Conservation (phyloP, 2,797 vertebrate genomes). For the Sternotherus odoratus region DNA sequence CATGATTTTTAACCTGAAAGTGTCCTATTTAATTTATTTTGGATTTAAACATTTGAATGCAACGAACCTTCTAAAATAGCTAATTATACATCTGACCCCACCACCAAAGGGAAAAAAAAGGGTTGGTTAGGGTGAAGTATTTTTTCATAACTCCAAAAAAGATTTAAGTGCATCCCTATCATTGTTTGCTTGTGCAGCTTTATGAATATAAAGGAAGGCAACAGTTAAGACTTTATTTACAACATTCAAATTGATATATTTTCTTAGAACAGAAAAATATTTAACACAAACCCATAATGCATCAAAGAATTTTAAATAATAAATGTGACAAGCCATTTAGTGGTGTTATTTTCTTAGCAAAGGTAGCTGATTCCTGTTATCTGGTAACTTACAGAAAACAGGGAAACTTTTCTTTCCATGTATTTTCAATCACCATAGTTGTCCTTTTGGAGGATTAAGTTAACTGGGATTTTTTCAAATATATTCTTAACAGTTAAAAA, state of each 20-base stretch:
- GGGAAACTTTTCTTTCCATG: not conserved
- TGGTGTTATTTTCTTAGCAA: not conserved
- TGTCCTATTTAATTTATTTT: constrained; percentile 2
- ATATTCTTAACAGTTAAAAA: not conserved
- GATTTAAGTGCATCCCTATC: not conserved
- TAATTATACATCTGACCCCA: not conserved
- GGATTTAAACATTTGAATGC: not conserved
- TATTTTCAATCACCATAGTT: not conserved
- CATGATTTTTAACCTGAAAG: not conserved
- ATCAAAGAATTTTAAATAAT: not conserved
- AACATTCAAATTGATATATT: not conserved
- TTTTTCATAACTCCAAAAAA: not conserved
- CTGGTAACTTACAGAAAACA: not conserved
- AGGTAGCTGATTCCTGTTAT: not conserved
- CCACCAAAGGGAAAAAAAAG: not conserved
- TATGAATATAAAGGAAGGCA: not conserved
- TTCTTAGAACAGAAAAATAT: not conserved
- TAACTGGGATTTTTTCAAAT: not conserved
- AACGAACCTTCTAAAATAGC: not conserved
- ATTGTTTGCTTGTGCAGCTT: not conserved
- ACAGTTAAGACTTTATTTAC: not conserved
- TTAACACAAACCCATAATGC: not conserved
- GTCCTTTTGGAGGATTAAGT: not conserved
- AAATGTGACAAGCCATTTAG: not conserved
- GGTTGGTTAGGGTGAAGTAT: not conserved